A percentile compares a stretch with the other conserved stretches of the same genome.
phyloP scores from a whole-genome alignment of 2,113 vertebrate genomes.

The Pteropus alecto region DNA sequence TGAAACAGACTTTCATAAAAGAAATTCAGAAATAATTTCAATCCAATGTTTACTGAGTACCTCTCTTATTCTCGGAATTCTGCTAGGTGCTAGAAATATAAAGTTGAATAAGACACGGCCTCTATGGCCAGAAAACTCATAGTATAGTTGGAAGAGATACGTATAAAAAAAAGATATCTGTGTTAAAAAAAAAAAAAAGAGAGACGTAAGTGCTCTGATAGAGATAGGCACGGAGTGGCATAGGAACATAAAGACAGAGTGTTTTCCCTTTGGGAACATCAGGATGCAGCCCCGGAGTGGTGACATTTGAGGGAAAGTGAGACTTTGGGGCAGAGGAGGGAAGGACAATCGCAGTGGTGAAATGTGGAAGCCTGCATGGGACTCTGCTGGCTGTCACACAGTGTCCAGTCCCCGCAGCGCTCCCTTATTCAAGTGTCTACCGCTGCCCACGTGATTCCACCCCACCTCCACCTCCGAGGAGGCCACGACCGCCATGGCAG shows the following conservation, averaged over 20 bases:
- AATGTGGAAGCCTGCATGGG: not conserved
- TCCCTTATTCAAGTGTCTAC: not conserved
- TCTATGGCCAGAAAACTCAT: not conserved
- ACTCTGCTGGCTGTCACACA: accelerated
- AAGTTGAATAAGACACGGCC: not conserved
- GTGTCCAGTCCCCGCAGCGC: no score
- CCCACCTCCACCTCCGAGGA: not conserved
- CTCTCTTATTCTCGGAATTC: not conserved
- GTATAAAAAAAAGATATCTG: not conserved
- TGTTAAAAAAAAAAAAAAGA: not conserved
- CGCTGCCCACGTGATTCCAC: no score
- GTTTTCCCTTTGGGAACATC: not conserved
- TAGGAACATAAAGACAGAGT: not conserved
- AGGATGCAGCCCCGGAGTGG: not conserved
- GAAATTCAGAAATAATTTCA: not conserved
- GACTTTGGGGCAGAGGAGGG: not conserved
- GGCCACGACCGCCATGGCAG: not conserved
- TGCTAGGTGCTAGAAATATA: not conserved
- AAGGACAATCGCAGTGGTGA: not conserved
- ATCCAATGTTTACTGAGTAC: not conserved
- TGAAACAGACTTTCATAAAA: not conserved
- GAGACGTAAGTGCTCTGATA: not conserved
- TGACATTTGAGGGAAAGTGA: not conserved
- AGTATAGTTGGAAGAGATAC: not conserved
- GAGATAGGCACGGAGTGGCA: not conserved